phyloP scores from a whole-genome alignment of 2,113 vertebrate genomes.

The Phyllostomus hastatus region DNA sequence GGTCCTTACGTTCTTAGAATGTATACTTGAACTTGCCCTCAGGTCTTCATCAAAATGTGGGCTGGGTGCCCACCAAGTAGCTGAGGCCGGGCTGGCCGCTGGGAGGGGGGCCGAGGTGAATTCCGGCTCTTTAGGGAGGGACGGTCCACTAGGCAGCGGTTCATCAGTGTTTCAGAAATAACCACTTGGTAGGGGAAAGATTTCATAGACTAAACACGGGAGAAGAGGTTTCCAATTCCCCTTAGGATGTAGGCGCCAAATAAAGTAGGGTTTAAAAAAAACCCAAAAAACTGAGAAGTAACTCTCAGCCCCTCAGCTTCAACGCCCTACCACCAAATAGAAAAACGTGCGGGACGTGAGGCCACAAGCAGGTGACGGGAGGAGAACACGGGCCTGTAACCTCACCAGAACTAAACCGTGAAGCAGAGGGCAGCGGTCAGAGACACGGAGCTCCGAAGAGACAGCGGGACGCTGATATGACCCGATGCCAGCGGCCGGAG shows the following conservation, averaged over 20 bases:
- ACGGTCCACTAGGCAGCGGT: neutral
- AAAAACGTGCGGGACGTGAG: neutral
- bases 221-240: neutral
- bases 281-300: neutral
- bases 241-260: neutral
- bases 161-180: neutral
- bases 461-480: neutral
- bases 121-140: neutral
- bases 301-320: neutral
- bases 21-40: neutral
- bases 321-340: neutral
- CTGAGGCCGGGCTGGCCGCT: too few relatives aligned
- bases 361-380: neutral
- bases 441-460: neutral
- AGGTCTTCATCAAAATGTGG: neutral
- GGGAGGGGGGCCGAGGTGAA: neutral
- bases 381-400: neutral
- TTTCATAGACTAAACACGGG: neutral
- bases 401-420: neutral
- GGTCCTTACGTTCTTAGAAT: neutral
- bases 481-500: neutral
- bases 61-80: neutral
- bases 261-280: neutral
- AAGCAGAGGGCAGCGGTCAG: neutral
- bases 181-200: neutral